Conservation (phyloP, 37 sponge, comb jelly and placozoan species). For the Lycopodina hypogea region DNA sequence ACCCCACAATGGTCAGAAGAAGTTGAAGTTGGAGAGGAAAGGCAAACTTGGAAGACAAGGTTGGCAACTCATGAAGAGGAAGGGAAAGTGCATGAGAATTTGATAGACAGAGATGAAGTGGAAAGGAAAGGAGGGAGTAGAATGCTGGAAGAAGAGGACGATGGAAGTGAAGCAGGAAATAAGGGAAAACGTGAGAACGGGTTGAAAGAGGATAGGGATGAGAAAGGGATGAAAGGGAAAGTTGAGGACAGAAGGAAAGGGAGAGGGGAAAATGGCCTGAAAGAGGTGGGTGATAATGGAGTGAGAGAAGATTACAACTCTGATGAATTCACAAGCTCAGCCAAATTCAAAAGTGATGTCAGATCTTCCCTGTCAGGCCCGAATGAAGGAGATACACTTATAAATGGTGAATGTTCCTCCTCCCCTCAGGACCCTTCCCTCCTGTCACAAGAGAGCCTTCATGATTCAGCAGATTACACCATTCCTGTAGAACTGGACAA, state of each 20-base stretch:
- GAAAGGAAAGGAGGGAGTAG: not conserved
- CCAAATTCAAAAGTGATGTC: not conserved
- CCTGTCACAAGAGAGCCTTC: not conserved
- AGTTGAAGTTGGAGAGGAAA: too few relatives aligned
- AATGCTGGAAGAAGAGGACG: not conserved
- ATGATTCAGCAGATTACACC: not conserved
- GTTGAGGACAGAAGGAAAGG: not conserved
- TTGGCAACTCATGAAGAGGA: not conserved
- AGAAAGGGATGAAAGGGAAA: not conserved
- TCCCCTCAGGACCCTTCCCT: not conserved
- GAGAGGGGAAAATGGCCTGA: not conserved
- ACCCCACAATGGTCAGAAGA: too few relatives aligned
- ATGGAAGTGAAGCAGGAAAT: not conserved
- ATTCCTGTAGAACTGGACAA: not conserved
- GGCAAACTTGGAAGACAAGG: too few relatives aligned
- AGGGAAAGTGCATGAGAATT: not conserved
- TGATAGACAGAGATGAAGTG: not conserved
- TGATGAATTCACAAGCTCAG: not conserved
- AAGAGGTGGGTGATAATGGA: not conserved
- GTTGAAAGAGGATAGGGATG: not conserved
- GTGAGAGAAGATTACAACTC: not conserved
- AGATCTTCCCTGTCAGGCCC: not conserved
- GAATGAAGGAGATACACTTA: not conserved
- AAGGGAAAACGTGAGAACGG: not conserved
- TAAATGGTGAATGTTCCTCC: too few relatives aligned